A percentile compares a stretch with the other conserved stretches of the same genome.
These are phyloP conservation scores for Crepidodera aurea DNA, from an alignment of 2,888 invertebrate genomes.

Conservation along the genomic window DNA sequence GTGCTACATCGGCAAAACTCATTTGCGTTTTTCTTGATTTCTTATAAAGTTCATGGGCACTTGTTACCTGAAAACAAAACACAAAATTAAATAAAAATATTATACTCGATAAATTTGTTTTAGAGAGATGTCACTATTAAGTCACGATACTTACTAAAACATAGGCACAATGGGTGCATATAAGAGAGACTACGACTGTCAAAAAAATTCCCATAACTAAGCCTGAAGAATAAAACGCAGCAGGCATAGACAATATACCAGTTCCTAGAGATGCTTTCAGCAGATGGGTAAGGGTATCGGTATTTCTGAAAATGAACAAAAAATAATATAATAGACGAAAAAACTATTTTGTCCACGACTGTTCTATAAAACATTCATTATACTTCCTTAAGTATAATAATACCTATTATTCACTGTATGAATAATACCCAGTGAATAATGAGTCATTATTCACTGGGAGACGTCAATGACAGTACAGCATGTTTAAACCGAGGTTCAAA, in stretches of 20 bases:
- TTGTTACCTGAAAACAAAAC: slow-evolving; percentile 71
- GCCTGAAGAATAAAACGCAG: slow-evolving; percentile 89
- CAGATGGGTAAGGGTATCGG: slow-evolving; percentile 91
- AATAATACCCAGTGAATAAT: too few species aligned
- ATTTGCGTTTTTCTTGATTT: slow-evolving; percentile 75
- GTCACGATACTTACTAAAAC: slow-evolving; percentile 71
- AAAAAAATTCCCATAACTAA: slow-evolving; percentile 83
- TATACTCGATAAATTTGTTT: too few species aligned
- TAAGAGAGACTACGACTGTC: slow-evolving; percentile 83
- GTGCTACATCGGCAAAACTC: slow-evolving; percentile 88
- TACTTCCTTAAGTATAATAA: too few species aligned
- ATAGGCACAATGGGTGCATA: slow-evolving; percentile 96
- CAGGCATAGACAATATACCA: slow-evolving; percentile 94
- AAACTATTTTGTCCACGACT: too few species aligned
- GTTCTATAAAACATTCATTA: too few species aligned
- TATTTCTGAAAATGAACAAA: slow-evolving; percentile 77
- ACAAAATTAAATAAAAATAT: background rate
- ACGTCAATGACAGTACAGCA: too few species aligned
- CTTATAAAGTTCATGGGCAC: slow-evolving; percentile 81
- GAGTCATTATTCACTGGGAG: too few species aligned
- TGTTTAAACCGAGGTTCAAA: too few species aligned
- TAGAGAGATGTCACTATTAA: too few species aligned
- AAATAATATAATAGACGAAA: slow-evolving; percentile 36
- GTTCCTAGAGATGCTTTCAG: slow-evolving; percentile 96
- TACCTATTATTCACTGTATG: too few species aligned